Percentiles rank a stretch among this genome's conserved stretches.
Conservation (phyloP, 2,797 vertebrate genomes). For the Microctenopoma stevenorrisi region DNA sequence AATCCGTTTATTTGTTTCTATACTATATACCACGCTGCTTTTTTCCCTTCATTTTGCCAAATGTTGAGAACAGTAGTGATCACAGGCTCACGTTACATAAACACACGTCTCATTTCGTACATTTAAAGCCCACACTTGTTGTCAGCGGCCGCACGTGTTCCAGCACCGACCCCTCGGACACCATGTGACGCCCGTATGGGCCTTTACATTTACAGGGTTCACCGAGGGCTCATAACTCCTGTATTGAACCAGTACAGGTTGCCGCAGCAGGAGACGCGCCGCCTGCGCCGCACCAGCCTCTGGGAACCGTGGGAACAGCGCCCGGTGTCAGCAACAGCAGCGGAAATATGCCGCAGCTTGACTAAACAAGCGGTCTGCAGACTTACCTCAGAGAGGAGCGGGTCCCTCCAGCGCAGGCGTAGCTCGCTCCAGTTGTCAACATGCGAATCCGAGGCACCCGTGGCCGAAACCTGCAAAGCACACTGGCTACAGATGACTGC, state of each 20-base stretch:
- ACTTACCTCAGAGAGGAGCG: slow-evolving; percentile 68
- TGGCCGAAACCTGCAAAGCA: slow-evolving; percentile 19
- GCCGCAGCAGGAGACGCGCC: slow-evolving; percentile 26
- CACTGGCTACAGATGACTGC: slow-evolving; percentile 52
- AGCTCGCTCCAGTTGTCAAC: slow-evolving; percentile 59
- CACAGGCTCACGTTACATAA: not conserved
- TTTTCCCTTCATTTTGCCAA: too few species aligned
- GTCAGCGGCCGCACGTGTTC: slow-evolving; percentile 45
- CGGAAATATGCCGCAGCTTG: slow-evolving; percentile 69
- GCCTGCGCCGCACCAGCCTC: slow-evolving; percentile 36
- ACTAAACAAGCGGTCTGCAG: slow-evolving; percentile 37
- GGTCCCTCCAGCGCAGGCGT: slow-evolving; percentile 28
- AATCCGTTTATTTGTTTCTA: too few species aligned
- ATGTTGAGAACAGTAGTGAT: too few species aligned
- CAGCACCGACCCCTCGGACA: slow-evolving; percentile 39
- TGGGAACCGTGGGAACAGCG: slow-evolving; percentile 26
- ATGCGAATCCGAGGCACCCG: slow-evolving; percentile 28
- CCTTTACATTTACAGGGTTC: slow-evolving; percentile 46
- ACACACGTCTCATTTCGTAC: not conserved
- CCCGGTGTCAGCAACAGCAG: slow-evolving; percentile 23
- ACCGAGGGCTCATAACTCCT: slow-evolving; percentile 26
- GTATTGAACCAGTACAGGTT: not conserved
- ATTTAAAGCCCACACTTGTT: slow-evolving; percentile 1
- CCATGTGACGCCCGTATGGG: slow-evolving; percentile 57
- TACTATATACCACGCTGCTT: too few species aligned